Evolutionary conservation across 1,140 invertebrate species (phyloP).

Genomic region (Cheumatopsyche charites): DNA sequence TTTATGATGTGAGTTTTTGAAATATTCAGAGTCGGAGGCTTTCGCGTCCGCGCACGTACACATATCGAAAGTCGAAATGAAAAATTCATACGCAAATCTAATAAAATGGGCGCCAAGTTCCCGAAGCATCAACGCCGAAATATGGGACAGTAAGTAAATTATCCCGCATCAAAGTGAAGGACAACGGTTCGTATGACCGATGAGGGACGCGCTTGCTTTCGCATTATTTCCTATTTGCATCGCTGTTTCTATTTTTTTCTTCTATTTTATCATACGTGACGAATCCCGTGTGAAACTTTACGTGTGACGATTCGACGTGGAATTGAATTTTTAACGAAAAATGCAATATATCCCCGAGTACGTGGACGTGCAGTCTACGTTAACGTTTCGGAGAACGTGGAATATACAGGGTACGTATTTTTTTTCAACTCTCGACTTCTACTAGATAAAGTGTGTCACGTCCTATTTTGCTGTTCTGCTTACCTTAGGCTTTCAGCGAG

Average conservation of each 20-base stretch:
- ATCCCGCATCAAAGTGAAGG: slow-evolving; percentile 10
- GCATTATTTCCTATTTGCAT: too few relatives aligned
- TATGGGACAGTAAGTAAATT: slow-evolving; percentile 30
- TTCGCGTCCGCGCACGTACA: too few relatives aligned
- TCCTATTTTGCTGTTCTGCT: slow-evolving; percentile 4
- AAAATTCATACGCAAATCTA: slow-evolving; percentile 30
- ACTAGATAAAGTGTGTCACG: slow-evolving; percentile 28
- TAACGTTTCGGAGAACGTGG: too few relatives aligned
- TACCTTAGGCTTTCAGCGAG: slow-evolving; percentile 20
- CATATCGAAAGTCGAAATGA: background rate
- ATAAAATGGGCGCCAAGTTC: slow-evolving; percentile 21
- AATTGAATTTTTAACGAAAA: too few relatives aligned
- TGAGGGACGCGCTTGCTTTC: background rate
- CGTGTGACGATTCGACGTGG: too few relatives aligned
- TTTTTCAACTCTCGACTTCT: background rate
- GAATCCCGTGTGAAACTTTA: too few relatives aligned
- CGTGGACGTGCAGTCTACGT: too few relatives aligned
- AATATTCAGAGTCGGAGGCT: too few relatives aligned
- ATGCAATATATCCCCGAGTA: too few relatives aligned
- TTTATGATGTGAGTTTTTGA: too few relatives aligned
- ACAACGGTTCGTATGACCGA: slow-evolving; percentile 6
- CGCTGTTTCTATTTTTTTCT: too few relatives aligned
- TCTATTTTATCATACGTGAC: too few relatives aligned
- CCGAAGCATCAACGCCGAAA: slow-evolving; percentile 14
- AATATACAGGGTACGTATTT: background rate